Conservation (phyloP, 2,113 vertebrate genomes). For the Cyprinus carpio region DNA sequence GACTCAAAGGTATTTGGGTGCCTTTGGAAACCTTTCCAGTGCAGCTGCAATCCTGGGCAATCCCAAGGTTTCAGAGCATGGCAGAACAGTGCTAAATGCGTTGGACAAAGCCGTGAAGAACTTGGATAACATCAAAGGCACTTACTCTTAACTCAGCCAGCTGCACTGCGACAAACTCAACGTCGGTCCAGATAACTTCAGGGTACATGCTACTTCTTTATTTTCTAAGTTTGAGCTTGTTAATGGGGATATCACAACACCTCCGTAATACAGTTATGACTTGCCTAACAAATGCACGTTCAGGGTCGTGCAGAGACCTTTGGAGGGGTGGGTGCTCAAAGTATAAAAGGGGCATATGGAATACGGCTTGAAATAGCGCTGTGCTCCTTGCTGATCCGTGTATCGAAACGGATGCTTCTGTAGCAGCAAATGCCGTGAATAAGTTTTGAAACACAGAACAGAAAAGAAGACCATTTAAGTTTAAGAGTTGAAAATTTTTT, state of each 20-base stretch:
- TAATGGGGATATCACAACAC: not conserved
- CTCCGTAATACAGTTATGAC: no score
- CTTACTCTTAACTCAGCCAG: constrained; percentile 74
- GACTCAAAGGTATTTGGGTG: constrained; percentile 71
- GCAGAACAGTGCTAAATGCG: constrained; percentile 69
- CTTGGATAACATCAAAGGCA: constrained; percentile 69
- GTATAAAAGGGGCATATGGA: no score
- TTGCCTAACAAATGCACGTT: not conserved
- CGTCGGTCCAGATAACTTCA: constrained; percentile 88
- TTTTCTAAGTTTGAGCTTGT: not conserved
- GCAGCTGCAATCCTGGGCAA: constrained; percentile 69
- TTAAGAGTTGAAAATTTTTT: no score
- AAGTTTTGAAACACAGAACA: no score
- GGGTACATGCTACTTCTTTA: constrained; percentile 64
- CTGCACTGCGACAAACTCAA: constrained; percentile 80
- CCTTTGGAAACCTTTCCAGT: constrained; percentile 78
- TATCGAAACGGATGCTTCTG: no score
- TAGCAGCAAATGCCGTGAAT: no score
- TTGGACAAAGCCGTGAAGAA: constrained; percentile 74
- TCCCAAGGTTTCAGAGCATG: constrained; percentile 73
- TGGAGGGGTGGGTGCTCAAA: no score
- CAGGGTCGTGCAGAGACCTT: no score
- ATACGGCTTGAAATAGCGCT: no score
- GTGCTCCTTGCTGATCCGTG: no score
- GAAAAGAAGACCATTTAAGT: no score